phyloP scores from a whole-genome alignment of 2,888 invertebrate genomes.

The Cataglyphis altisquamis region DNA sequence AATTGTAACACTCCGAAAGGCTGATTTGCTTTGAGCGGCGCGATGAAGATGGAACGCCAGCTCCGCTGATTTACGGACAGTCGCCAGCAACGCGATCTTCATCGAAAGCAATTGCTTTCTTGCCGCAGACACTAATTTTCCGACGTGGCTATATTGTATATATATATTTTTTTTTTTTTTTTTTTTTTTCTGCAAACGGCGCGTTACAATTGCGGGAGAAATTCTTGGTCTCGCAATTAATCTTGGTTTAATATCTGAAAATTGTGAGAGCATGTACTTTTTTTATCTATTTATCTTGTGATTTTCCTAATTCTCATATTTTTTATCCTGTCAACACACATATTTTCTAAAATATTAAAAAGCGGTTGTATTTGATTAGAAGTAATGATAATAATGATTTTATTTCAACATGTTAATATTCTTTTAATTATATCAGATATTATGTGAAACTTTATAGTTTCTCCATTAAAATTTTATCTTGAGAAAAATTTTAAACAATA shows the following conservation, averaged over 20 bases:
- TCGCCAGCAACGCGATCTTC: slow-evolving; percentile 40
- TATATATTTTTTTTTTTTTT: neutral
- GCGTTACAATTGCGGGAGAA: neutral
- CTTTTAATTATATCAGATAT: neutral
- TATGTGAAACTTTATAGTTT: neutral
- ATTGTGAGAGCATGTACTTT: neutral
- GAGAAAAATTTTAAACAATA: neutral
- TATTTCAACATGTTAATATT: neutral
- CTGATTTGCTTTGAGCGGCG: slow-evolving; percentile 81
- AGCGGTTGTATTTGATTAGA: neutral
- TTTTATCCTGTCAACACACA: neutral
- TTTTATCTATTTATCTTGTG: neutral
- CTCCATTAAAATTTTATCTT: neutral
- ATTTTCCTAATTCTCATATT: neutral
- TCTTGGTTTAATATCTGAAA: slow-evolving; percentile 1
- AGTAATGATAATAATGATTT: neutral
- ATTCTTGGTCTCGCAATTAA: neutral
- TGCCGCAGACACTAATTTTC: slow-evolving; percentile 20
- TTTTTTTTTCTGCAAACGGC: neutral
- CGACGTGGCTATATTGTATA: neutral
- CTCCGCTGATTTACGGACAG: slow-evolving; percentile 37
- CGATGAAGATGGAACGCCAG: slow-evolving; percentile 65
- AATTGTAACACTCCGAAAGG: slow-evolving; percentile 82
- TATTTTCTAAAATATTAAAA: neutral
- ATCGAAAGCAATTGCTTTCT: slow-evolving; percentile 32